phyloP scores from a whole-genome alignment of 2,113 vertebrate species.

The Mus musculus region DNA sequence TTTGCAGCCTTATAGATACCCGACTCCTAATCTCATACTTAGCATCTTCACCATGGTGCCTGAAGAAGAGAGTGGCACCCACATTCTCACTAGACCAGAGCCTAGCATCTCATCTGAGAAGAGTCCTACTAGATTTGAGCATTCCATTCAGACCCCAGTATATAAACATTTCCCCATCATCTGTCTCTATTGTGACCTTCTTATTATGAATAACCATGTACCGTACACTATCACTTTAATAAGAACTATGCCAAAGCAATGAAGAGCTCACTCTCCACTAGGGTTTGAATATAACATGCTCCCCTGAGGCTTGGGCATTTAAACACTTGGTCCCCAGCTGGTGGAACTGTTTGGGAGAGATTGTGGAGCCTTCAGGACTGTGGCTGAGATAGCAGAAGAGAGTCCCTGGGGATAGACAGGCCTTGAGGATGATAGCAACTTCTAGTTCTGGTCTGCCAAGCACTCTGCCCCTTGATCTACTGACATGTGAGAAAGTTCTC shows the following conservation, averaged over 20 bases:
- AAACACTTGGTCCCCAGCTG: too few relatives aligned
- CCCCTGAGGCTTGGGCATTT: not conserved
- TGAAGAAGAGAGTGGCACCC: not conserved
- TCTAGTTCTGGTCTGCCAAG: not conserved
- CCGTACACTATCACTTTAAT: not conserved
- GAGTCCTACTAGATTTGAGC: not conserved
- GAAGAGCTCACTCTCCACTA: not conserved
- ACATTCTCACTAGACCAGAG: not conserved
- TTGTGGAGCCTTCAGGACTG: not conserved
- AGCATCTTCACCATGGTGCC: not conserved
- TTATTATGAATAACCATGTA: not conserved
- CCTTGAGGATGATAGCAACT: not conserved
- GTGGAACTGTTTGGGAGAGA: not conserved
- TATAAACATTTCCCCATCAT: not conserved
- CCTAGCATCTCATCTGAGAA: not conserved
- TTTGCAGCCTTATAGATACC: not conserved
- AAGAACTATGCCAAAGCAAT: conserved; percentile 31
- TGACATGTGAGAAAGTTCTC: not conserved
- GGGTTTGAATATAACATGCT: not conserved
- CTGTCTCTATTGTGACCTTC: not conserved
- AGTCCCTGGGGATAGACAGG: not conserved
- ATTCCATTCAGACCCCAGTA: not conserved
- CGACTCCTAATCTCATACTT: not conserved
- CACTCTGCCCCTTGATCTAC: not conserved
- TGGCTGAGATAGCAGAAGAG: not conserved